Evolutionary conservation across 1,140 invertebrate genomes (phyloP).

Genomic region (Drosophila orosa): DNA sequence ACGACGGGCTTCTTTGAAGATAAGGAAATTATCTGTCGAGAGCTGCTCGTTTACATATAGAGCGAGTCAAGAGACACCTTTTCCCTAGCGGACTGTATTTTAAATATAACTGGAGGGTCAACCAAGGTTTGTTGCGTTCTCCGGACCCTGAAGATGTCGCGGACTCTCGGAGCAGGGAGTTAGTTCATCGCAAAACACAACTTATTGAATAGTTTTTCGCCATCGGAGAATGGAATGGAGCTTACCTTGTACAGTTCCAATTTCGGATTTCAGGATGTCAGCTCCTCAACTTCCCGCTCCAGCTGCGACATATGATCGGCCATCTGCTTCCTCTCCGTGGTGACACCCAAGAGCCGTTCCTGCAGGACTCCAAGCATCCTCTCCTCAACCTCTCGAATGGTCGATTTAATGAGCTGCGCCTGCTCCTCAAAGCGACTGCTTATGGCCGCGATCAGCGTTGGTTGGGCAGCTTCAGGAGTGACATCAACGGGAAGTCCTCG

Average conservation of each 20-base stretch:
- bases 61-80: not conserved
- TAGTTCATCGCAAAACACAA: not conserved
- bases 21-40: not conserved
- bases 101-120: not conserved
- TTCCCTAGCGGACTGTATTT: not conserved
- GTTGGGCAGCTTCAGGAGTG: not conserved
- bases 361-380: not conserved
- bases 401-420: not conserved
- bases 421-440: not conserved
- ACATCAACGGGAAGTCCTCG: not conserved
- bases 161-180: not conserved
- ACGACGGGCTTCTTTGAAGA: not conserved
- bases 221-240: not conserved
- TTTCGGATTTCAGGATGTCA: not conserved
- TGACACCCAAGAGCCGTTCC: constrained; percentile 1
- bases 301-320: not conserved
- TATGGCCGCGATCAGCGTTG: not conserved
- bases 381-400: not conserved
- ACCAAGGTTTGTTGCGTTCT: not conserved
- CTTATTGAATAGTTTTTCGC: not conserved
- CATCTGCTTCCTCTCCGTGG: not conserved
- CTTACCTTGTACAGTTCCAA: not conserved
- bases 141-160: not conserved
- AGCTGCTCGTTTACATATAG: not conserved
- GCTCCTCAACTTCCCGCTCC: not conserved